Evolutionary conservation across 2,797 vertebrate species (phyloP).

Genomic region (Euthynnus affinis): DNA sequence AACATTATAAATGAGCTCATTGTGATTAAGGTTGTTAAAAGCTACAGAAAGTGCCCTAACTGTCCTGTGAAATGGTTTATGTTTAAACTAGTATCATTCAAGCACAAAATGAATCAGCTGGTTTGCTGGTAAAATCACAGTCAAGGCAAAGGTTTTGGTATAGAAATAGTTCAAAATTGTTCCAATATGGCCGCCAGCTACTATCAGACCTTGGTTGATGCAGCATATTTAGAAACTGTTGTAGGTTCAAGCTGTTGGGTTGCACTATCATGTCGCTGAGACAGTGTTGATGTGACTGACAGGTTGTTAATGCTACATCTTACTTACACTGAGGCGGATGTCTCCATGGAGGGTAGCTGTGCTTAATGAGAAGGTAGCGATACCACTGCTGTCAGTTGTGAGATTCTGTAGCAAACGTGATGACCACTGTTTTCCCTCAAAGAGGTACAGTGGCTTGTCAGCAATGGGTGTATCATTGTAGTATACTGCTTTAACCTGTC

Average conservation of each 20-base stretch:
- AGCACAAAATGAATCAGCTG: too few relatives aligned
- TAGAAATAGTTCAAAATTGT: background rate
- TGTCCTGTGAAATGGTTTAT: too few relatives aligned
- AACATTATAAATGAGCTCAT: background rate
- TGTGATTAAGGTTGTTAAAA: background rate
- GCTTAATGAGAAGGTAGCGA: constrained; percentile 72
- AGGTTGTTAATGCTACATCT: background rate
- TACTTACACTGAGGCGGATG: constrained; percentile 60
- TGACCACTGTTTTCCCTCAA: constrained; percentile 46
- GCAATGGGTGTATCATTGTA: constrained; percentile 66
- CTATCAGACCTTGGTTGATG: background rate
- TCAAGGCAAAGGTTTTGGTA: background rate
- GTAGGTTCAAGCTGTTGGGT: background rate
- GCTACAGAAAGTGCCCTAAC: too few relatives aligned
- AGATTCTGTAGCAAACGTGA: constrained; percentile 57
- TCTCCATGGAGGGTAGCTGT: constrained; percentile 8
- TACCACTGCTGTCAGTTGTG: constrained; percentile 74
- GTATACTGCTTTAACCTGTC: constrained; percentile 75
- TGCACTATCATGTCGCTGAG: background rate
- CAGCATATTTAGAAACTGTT: background rate
- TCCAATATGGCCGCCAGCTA: background rate
- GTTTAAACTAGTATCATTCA: too few relatives aligned
- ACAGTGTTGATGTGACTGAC: background rate
- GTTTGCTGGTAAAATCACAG: too few relatives aligned
- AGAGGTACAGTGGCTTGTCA: constrained; percentile 68